Percentiles rank a stretch among this genome's conserved stretches.
phyloP scores from a whole-genome alignment of 1,140 invertebrate genomes.

The Brachionus plicatilis region DNA sequence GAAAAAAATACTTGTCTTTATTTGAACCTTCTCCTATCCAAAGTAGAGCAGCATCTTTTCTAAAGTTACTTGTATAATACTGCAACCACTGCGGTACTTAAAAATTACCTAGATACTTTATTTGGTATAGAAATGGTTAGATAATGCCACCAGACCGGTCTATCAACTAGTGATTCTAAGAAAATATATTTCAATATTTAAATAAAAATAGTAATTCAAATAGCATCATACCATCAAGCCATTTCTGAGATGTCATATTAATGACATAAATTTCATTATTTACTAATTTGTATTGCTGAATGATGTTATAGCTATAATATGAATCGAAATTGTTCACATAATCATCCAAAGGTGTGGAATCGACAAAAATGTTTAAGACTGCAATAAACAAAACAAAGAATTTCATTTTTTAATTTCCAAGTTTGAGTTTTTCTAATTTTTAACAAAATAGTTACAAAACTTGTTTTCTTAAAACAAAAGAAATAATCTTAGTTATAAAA shows the following conservation, averaged over 20 bases:
- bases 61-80: not conserved
- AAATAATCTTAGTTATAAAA: too few species aligned
- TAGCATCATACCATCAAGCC: constrained; percentile 43
- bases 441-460: too few species aligned
- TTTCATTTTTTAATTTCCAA: not conserved
- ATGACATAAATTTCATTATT: constrained; percentile 45
- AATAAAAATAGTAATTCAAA: not conserved
- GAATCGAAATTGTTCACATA: constrained; percentile 35
- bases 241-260: constrained; percentile 50
- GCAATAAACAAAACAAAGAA: not conserved
- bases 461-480: too few species aligned
- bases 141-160: constrained; percentile 50
- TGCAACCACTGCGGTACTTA: not conserved
- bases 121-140: constrained; percentile 46
- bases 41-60: constrained; percentile 44
- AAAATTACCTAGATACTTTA: constrained; percentile 33
- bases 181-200: not conserved
- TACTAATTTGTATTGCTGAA: constrained; percentile 40
- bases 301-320: constrained; percentile 37
- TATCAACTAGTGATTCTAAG: not conserved
- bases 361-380: not conserved
- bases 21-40: constrained; percentile 49
- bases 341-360: constrained; percentile 33
- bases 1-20: not conserved
- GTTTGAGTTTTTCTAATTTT: not conserved